Base-by-base conservation (phyloP, 2,888 invertebrate species). In the Calameuta filiformis region DNA sequence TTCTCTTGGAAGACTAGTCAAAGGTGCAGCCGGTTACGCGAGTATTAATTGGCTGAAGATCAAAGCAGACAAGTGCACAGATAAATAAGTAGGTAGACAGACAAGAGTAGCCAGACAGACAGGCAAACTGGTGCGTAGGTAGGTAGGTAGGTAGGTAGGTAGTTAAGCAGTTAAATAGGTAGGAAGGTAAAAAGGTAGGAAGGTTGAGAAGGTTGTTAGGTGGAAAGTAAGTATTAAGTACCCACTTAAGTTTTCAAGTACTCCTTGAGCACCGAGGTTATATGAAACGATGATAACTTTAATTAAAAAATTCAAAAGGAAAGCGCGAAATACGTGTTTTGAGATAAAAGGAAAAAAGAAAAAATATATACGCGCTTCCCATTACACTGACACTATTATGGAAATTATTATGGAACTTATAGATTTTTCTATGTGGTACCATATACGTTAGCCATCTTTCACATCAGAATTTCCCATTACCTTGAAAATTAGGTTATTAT, bases 401-500 rank as follows among this genome's bases (percentile, higher is more conserved):
- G 0, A 40, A 6, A 6, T 56, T 56, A 56, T 56, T 56, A 56
- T 56, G 23, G 9, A 9, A 23, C 23, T 56, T 56, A 56, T 23
- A 56, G 56, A 23, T 56, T 23, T 56, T 6, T 23, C 56, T 56
- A 56, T 23, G 6, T 56, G 56, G 56, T 23, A 23, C 23, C 23
- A 15, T 23, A 56, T 56, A 23, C 56, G 56, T 23, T 9, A 23
- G 23, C 56, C 56, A 56, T 56, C 56, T 9, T 68, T 75, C 69
- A 68, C 35, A 73, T 75, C 80, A 69, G 79, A 77, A 76, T 80
- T 78, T 76, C 71, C 75, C 75, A 84, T 85, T 84, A 80, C 84
- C 56, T 56, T 56, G 56, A 23, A 56, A 23, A 56, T 56, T 9
- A 56, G 23, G 2, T 56, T 56, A 40, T 15, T 15, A 23, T 56